Percentiles rank a stretch among this genome's conserved stretches.
Conservation (phyloP, 2,888 invertebrate genomes). For the Eutolmus rufibarbis region DNA sequence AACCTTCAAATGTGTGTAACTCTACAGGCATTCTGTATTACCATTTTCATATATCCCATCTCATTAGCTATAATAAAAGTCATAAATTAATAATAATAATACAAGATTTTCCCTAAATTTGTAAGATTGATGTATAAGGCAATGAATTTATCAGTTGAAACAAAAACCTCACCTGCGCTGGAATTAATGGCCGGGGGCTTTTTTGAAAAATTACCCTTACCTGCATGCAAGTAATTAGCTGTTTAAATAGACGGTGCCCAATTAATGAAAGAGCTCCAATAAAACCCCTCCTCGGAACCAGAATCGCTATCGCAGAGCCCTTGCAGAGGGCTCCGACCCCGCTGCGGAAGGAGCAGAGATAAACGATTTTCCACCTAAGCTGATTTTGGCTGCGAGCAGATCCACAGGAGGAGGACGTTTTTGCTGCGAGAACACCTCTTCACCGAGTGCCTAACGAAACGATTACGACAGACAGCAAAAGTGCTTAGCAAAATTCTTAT, state of each 20-base stretch:
- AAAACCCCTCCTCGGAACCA: background rate
- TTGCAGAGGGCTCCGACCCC: background rate
- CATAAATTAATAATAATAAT: background rate
- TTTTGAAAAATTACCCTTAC: background rate
- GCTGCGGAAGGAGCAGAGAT: background rate
- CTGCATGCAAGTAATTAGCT: background rate
- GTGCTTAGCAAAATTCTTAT: slow-evolving; percentile 39
- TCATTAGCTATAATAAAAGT: background rate
- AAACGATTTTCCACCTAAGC: slow-evolving; percentile 36
- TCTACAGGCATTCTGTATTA: too few species aligned
- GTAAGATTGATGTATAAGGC: background rate
- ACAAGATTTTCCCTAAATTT: background rate
- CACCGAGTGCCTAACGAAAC: background rate
- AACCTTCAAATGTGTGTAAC: too few species aligned
- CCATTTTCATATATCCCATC: background rate
- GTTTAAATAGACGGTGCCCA: background rate
- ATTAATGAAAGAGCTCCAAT: background rate
- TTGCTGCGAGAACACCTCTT: slow-evolving; percentile 18
- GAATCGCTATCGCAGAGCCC: background rate
- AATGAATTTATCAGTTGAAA: background rate
- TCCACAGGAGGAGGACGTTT: background rate
- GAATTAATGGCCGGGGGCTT: background rate
- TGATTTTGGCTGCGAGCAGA: background rate
- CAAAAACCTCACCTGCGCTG: background rate
- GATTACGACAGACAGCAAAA: slow-evolving; percentile 29